These are phyloP conservation scores for Pandemis heparana DNA, from an alignment of 2,888 invertebrate genomes.

Conservation along the genomic window DNA sequence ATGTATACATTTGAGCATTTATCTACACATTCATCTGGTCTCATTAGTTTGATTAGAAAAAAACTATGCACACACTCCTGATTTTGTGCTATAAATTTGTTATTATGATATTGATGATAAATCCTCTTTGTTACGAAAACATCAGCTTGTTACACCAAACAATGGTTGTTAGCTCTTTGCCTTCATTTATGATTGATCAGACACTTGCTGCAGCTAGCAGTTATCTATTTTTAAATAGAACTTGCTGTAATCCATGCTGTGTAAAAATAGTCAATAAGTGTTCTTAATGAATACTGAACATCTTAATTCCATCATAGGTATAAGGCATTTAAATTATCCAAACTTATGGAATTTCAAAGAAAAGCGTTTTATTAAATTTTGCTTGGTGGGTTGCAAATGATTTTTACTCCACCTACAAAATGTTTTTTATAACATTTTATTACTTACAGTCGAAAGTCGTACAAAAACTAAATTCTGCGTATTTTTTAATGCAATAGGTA, in stretches of 20 bases:
- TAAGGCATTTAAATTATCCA: too few species aligned
- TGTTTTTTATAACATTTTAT: too few species aligned
- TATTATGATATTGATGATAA: not conserved
- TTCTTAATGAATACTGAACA: too few species aligned
- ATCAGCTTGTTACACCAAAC: not conserved
- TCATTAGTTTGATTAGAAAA: too few species aligned
- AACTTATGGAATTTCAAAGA: too few species aligned
- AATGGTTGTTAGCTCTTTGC: not conserved
- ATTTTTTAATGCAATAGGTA: not conserved
- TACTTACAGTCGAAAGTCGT: too few species aligned
- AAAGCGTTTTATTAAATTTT: too few species aligned
- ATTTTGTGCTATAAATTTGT: not conserved
- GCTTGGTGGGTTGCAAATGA: too few species aligned
- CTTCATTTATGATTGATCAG: not conserved
- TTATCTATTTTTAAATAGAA: not conserved
- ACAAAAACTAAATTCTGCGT: not conserved
- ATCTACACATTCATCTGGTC: too few species aligned
- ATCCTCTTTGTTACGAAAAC: slow-evolving; percentile 3
- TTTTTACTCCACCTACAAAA: too few species aligned
- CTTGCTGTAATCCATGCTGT: not conserved
- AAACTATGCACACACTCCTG: not conserved
- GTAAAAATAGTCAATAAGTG: not conserved
- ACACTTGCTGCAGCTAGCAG: not conserved
- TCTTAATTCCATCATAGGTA: too few species aligned
- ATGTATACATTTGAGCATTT: too few species aligned